A percentile compares a stretch with the other conserved stretches of the same genome.
phyloP scores from a whole-genome alignment of 2,888 invertebrate genomes.

The Entomobrya multifasciata region DNA sequence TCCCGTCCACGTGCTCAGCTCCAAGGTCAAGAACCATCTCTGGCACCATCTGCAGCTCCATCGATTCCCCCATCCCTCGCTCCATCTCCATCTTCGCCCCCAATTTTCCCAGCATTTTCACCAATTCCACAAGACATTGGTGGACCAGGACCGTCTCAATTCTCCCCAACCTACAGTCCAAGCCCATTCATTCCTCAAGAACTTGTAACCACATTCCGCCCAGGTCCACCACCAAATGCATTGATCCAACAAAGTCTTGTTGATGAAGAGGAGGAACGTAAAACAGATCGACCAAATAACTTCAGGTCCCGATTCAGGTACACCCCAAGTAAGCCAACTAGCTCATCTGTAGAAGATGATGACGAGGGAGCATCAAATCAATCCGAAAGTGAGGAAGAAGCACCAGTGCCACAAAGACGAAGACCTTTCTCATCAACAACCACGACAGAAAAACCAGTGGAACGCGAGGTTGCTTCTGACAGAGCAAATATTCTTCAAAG shows the following conservation, averaged over 20 bases:
- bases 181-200: constrained; percentile 55
- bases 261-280: constrained; percentile 29
- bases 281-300: background rate
- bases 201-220: constrained; percentile 65
- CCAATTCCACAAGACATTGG: constrained; percentile 46
- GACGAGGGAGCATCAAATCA: constrained; percentile 37
- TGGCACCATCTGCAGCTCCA: constrained; percentile 17
- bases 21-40: constrained; percentile 41
- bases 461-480: constrained; percentile 29
- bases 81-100: constrained; percentile 23
- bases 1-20: constrained; percentile 55
- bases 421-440: constrained; percentile 18
- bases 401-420: constrained; percentile 34
- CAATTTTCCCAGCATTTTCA: constrained; percentile 12
- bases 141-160: constrained; percentile 27
- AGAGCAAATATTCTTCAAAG: constrained; percentile 67
- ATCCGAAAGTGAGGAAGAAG: constrained; percentile 55
- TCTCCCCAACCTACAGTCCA: constrained; percentile 33
- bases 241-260: constrained; percentile 50
- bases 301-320: constrained; percentile 47
- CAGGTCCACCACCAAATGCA: constrained; percentile 49
- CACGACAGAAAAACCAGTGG: constrained; percentile 25
- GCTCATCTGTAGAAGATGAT: background rate
- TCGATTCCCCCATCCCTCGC: constrained; percentile 20
- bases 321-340: constrained; percentile 19